Conservation (phyloP, 2,888 invertebrate species). For the Polydrusus pterygomalis region DNA sequence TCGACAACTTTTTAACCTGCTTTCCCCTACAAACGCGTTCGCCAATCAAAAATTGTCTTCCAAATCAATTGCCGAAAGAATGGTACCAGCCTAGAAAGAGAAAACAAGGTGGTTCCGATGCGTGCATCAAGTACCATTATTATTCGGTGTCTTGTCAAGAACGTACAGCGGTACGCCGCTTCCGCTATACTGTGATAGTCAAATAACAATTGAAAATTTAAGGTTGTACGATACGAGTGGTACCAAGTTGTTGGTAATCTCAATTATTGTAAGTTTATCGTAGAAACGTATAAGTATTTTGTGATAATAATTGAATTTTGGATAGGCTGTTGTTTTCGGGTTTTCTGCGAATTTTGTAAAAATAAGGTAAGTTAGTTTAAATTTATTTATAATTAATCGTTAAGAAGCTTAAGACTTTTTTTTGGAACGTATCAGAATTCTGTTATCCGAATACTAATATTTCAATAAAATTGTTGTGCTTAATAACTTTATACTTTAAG, state of each 20-base stretch:
- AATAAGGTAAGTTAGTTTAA: neutral
- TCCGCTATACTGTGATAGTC: conserved; percentile 32
- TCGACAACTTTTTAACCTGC: neutral
- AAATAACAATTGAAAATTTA: conserved; percentile 24
- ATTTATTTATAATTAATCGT: neutral
- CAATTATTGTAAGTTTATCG: neutral
- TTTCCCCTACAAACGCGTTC: neutral
- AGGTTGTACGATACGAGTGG: conserved; percentile 37
- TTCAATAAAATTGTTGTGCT: no score
- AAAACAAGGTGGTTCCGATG: conserved; percentile 36
- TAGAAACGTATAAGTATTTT: neutral
- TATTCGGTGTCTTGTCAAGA: conserved; percentile 32
- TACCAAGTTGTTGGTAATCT: neutral
- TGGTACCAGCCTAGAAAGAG: conserved; percentile 46
- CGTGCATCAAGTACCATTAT: conserved; percentile 51
- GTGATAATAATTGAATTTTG: neutral
- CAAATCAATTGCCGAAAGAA: conserved; percentile 22
- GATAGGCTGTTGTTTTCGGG: neutral
- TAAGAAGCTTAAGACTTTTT: neutral
- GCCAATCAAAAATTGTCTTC: conserved; percentile 3
- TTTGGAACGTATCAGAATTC: no score
- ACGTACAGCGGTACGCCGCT: conserved; percentile 26
- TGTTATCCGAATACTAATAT: no score
- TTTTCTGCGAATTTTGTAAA: neutral
- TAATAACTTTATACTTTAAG: no score